Evolutionary conservation across 2,888 invertebrate species (phyloP), one percentile per base, ranked within the genome.

Genomic region (Prenolepis imparis): DNA sequence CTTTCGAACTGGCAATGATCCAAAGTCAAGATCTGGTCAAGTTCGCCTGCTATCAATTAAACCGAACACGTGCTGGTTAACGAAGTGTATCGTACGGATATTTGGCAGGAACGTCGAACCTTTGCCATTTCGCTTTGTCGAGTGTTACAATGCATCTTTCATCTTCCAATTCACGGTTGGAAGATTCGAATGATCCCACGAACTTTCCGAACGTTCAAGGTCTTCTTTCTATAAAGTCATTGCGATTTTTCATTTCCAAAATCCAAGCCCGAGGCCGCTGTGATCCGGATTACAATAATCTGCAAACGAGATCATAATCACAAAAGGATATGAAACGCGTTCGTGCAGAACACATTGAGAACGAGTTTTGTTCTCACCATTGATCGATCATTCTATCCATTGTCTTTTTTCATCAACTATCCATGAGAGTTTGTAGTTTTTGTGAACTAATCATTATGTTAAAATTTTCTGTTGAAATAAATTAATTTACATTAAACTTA

Each of bases 141-240:
- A 78, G 75, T 61, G 11, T 59, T 66, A 77, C 84, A 63, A 63
- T 86, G 68, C 44, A 72, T 57, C 77, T 59, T 70, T 66, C 63
- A 32, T 67, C 36, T 28, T 67, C 15, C 61, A 81, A 57, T 55
- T 75, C 66, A 41, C 21, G 24, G 44, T 74, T 61, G 55, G 59
- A 66, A 82, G 68, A 61, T 61, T 48, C 11, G 73, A 36, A 1
- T 36, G 28, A 44, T 63, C 55, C 59, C 78, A 18, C 57, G 82
- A 39, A 44, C 28, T 55, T 85, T 83, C 86, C 86, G 84, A 89
- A 78, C 80, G 82, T 41, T 63, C 86, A 89, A 88, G 88, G 88
- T 68, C 28, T 21, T n/a, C 15, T 32, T 28, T 28, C n/a, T n/a
- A n/a, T 78, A 82, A 86, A 86, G 86, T 24, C 59, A 63, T 63